These are phyloP conservation scores for Palythoa heliodiscus DNA, from an alignment of 92 coral and sea anemone species.

Conservation along the genomic window DNA sequence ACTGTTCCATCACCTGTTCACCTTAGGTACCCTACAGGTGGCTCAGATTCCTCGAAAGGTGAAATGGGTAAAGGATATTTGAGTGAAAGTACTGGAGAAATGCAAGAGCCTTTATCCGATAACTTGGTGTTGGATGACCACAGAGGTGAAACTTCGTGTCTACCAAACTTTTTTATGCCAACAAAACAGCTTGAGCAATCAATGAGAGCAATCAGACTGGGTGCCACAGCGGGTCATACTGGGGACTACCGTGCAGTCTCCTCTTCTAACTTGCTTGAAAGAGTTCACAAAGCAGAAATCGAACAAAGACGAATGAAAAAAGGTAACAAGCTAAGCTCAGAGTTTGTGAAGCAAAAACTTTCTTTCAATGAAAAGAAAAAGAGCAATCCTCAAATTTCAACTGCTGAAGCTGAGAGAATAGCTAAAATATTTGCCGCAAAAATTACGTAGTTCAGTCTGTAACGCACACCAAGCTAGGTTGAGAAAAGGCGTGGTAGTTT, in stretches of 20 bases:
- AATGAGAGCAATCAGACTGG: conserved; percentile 87
- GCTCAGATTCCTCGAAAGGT: background rate
- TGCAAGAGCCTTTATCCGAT: conserved; percentile 5
- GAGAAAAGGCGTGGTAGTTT: background rate
- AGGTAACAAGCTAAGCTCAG: conserved; percentile 45
- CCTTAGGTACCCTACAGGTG: background rate
- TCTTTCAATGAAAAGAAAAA: conserved; percentile 62
- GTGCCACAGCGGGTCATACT: conserved; percentile 48
- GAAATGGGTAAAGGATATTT: background rate
- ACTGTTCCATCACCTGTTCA: background rate
- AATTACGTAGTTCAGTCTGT: conserved; percentile 8
- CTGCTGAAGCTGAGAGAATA: conserved; percentile 85
- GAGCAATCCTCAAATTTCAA: conserved; percentile 70
- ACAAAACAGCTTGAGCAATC: conserved; percentile 85
- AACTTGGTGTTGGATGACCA: background rate
- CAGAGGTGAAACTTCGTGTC: background rate
- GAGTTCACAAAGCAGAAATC: conserved; percentile 38
- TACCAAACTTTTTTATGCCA: conserved; percentile 96
- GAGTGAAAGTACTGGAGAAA: background rate
- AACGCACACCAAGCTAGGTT: background rate
- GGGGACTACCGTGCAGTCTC: background rate
- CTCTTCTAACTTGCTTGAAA: conserved; percentile 67
- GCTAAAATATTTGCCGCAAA: conserved; percentile 86
- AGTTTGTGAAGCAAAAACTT: conserved; percentile 65
- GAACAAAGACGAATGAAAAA: conserved; percentile 1